Conservation (phyloP, 2,797 vertebrate species). For the Pangasius djambal region DNA sequence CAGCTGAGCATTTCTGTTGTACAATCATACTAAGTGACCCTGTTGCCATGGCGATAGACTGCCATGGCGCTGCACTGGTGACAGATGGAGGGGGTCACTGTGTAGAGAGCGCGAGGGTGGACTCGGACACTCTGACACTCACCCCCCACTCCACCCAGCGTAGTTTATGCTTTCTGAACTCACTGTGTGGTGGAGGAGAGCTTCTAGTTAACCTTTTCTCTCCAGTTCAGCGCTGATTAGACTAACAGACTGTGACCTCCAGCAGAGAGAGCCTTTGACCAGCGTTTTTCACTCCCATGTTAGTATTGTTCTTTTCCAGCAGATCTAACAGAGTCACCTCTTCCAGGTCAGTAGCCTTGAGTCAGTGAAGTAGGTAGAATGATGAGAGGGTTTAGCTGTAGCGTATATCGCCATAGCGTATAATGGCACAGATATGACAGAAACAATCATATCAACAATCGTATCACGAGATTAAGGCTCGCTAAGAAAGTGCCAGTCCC, state of each 20-base stretch:
- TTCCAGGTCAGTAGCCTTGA: constrained; percentile 62
- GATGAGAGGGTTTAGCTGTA: background rate
- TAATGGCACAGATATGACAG: constrained; percentile 3
- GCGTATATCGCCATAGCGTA: background rate
- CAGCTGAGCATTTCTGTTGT: constrained; percentile 8
- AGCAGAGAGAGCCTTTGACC: constrained; percentile 21
- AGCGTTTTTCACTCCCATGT: constrained; percentile 5
- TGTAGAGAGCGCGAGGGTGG: constrained; percentile 41
- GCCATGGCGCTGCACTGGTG: constrained; percentile 45
- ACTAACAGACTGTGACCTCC: constrained; percentile 21
- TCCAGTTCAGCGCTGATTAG: constrained; percentile 25
- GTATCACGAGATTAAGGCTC: background rate
- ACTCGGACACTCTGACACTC: constrained; percentile 23
- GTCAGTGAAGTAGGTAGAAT: constrained; percentile 16
- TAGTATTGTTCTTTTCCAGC: constrained; percentile 46
- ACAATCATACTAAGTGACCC: constrained; percentile 44
- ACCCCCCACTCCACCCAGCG: constrained; percentile 33
- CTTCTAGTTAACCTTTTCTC: constrained; percentile 31
- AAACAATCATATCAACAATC: background rate
- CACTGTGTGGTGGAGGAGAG: constrained; percentile 5
- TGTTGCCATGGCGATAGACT: constrained; percentile 50
- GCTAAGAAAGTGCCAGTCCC: background rate
- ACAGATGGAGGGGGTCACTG: constrained; percentile 62
- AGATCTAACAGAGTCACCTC: constrained; percentile 48
- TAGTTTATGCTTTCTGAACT: constrained; percentile 35